phyloP scores from a whole-genome alignment of 2,113 vertebrate species.

The Elgaria multicarinata region DNA sequence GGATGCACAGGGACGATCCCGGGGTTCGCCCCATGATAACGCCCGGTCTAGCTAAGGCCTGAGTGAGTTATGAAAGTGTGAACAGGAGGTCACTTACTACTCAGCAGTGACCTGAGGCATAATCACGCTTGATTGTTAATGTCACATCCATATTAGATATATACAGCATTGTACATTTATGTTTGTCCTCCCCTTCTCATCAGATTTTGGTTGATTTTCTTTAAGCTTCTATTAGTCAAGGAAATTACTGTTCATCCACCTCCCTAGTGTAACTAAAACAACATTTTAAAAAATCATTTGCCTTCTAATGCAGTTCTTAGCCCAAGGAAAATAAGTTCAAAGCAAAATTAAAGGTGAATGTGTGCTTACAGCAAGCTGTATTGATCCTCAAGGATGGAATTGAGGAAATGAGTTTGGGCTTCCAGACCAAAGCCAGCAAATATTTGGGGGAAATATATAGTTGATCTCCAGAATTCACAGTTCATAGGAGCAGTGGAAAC shows the following conservation, averaged over 20 bases:
- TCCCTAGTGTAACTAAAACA: not conserved
- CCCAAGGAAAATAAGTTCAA: not conserved
- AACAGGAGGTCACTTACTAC: no score
- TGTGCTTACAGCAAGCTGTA: not conserved
- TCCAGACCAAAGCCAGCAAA: not conserved
- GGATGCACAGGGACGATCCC: no score
- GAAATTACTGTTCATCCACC: not conserved
- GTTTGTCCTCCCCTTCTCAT: not conserved
- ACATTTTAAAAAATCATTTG: not conserved
- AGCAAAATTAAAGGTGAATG: not conserved
- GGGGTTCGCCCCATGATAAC: no score
- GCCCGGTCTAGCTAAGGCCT: no score
- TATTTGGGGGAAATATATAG: not conserved
- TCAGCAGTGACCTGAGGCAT: no score
- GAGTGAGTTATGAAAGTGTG: not conserved
- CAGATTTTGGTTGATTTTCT: not conserved
- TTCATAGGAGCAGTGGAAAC: not conserved
- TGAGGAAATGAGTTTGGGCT: not conserved
- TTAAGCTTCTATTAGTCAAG: not conserved
- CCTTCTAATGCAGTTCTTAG: not conserved
- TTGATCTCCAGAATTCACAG: not conserved
- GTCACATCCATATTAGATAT: not conserved
- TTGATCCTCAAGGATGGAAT: not conserved
- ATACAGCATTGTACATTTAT: not conserved
- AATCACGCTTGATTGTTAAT: not conserved